Conservation (phyloP, 2,797 vertebrate genomes). For the Eurystomus glaucurus region DNA sequence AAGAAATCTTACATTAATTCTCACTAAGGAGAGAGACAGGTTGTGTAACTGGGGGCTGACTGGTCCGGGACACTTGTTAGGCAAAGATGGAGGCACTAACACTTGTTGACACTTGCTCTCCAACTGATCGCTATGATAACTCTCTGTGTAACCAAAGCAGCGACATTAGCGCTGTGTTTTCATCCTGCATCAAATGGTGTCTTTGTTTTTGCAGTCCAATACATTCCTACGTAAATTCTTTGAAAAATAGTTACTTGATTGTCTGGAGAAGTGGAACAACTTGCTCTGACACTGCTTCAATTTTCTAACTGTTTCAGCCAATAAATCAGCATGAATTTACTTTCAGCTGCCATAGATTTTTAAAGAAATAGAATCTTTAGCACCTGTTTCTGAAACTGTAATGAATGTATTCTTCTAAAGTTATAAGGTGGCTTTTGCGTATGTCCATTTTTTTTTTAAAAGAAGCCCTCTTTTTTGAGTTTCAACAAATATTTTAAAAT, state of each 20-base stretch:
- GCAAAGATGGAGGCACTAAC: conserved; percentile 12
- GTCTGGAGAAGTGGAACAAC: conserved; percentile 6
- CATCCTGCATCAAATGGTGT: neutral
- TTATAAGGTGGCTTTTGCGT: neutral
- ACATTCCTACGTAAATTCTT: neutral
- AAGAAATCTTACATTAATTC: neutral
- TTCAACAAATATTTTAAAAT: neutral
- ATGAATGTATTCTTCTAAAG: neutral
- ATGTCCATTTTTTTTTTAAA: neutral
- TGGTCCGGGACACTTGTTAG: neutral
- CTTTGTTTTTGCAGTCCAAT: conserved; percentile 46
- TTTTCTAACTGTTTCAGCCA: conserved; percentile 30
- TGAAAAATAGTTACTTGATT: conserved; percentile 39
- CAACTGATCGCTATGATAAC: neutral
- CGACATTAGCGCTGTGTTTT: neutral
- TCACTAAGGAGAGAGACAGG: neutral
- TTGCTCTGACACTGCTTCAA: neutral
- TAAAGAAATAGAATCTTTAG: neutral
- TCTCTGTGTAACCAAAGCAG: neutral
- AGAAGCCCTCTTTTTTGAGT: neutral
- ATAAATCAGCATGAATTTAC: neutral
- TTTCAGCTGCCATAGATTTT: neutral
- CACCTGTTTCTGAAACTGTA: neutral
- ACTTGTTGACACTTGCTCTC: conserved; percentile 58
- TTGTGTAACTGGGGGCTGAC: neutral